These are phyloP conservation scores for Elachura formosa DNA, from an alignment of 2,113 vertebrate genomes.

Conservation along the genomic window DNA sequence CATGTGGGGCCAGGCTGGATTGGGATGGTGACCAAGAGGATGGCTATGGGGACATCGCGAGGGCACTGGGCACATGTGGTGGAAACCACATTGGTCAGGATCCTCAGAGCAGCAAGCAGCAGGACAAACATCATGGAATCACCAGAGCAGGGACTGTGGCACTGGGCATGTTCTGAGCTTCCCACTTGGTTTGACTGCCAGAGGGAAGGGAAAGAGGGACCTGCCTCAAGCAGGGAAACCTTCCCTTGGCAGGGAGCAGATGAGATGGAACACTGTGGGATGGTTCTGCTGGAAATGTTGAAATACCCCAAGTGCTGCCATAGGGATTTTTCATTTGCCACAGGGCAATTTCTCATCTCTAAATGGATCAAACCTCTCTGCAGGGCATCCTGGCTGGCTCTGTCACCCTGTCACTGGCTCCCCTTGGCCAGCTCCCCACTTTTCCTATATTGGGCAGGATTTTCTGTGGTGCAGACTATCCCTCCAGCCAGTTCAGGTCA, in stretches of 20 bases:
- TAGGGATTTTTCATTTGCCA: not conserved
- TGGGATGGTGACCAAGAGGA: no score
- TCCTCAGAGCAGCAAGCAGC: not conserved
- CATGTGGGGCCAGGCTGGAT: not conserved
- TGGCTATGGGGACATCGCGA: accelerated
- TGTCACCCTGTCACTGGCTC: not conserved
- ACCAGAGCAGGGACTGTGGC: accelerated
- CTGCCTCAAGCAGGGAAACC: not conserved
- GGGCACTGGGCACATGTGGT: accelerated
- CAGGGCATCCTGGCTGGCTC: not conserved
- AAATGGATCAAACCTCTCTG: not conserved
- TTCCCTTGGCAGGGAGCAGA: not conserved
- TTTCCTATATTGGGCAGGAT: not conserved
- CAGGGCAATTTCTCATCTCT: not conserved
- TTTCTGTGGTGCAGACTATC: not conserved
- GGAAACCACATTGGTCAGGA: not conserved
- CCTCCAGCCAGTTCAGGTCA: not conserved
- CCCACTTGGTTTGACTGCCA: not conserved
- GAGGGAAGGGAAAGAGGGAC: not conserved
- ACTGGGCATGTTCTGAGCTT: accelerated
- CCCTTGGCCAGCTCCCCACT: not conserved
- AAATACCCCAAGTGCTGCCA: not conserved
- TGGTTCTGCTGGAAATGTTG: accelerated
- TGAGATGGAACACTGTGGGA: accelerated
- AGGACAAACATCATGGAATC: accelerated